phyloP scores from a whole-genome alignment of 23 tunicate species.

The Ciona savignyi region DNA sequence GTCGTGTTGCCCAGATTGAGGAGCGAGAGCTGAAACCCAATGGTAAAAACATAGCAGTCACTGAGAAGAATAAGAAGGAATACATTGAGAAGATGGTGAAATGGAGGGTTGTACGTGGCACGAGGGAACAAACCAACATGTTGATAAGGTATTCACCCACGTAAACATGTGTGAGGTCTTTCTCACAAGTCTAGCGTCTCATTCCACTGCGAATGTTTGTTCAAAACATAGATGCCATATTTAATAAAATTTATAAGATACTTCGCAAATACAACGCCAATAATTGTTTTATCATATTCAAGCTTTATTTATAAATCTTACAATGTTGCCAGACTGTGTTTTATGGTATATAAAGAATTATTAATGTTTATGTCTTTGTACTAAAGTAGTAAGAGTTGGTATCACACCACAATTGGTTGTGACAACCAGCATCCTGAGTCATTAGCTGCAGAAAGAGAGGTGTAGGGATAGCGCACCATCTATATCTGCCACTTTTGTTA shows the following conservation, averaged over 20 bases:
- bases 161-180: no score
- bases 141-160: constrained; percentile 72
- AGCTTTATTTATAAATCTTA: no score
- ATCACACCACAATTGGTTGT: no score
- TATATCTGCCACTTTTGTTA: neutral
- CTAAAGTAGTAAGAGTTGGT: no score
- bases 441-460: neutral
- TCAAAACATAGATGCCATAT: neutral
- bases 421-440: no score
- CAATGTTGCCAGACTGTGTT: neutral
- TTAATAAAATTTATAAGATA: no score
- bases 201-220: no score
- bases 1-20: constrained; percentile 68
- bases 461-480: neutral
- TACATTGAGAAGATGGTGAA: constrained; percentile 90
- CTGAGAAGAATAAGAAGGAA: constrained; percentile 98
- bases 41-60: constrained; percentile 85
- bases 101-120: constrained; percentile 83
- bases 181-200: no score
- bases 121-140: constrained; percentile 84
- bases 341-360: no score
- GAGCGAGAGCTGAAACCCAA: constrained; percentile 77
- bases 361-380: no score
- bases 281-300: no score
- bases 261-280: no score